Evolutionary conservation across 2,888 invertebrate genomes (phyloP), one percentile per base, ranked within the genome.

Genomic region (Erannis defoliaria): DNA sequence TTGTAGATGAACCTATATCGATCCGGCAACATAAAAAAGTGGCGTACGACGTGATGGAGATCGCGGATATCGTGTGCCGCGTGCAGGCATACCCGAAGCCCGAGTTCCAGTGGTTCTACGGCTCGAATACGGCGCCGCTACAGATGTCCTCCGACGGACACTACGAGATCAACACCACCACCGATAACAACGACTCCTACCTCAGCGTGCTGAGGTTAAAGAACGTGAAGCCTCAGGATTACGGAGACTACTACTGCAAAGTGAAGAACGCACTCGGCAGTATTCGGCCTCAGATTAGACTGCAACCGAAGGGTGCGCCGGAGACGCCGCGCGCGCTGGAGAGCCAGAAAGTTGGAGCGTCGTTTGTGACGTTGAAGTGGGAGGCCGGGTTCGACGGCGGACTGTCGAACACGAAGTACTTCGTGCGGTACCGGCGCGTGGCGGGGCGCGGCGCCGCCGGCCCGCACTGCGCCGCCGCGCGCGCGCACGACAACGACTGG

Each of bases 51-150:
- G 87, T 96, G 5, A 94, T 95, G 62, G 98, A 98, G 86, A 96
- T 96, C 0, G 98, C 98, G 0, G 96, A 97, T 84, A 96, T 98
- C 21, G 94, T 96, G 0, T 98, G 98, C 85, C 95, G 96, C 78
- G 97, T 98, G 12, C 97, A 97, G 80, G 97, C 98, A 0, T 98
- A 97, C 86, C 98, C 98, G 0, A 96, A 97, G 76, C 98, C 98
- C 0, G 97, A 97, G 80, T 98, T 98, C 86, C 97, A 98, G 77
- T 98, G 98, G 98, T 97, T 95, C 77, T 97, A 95, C 77, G 96
- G 96, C 33, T 95, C 95, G 5, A 96, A 96, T 82, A 93, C 94
- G 0, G 95, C 96, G 0, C 95, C 97, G 0, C 84, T 97, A 40
- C 95, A 96, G 67, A 96, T 96, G 83, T 96, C 96, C 0, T 96